These are phyloP conservation scores for Chloromyia formosa DNA, from an alignment of 2,888 invertebrate genomes.

Conservation along the genomic window DNA sequence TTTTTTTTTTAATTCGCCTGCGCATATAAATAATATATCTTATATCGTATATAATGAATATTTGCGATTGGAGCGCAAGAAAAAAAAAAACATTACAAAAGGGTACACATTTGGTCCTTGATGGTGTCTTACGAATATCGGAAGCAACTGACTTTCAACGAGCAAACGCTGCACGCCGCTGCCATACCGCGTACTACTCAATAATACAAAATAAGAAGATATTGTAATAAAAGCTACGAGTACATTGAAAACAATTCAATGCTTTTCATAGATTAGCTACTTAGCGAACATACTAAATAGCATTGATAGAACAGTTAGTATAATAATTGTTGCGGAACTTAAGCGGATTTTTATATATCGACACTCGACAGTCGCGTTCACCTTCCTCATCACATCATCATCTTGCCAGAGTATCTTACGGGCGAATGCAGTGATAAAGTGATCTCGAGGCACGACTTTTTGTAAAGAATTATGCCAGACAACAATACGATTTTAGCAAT, in stretches of 20 bases:
- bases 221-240: neutral
- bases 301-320: constrained; percentile 13
- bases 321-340: constrained; percentile 30
- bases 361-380: neutral
- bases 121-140: neutral
- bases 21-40: neutral
- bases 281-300: neutral
- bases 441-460: constrained; percentile 37
- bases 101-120: constrained; percentile 21
- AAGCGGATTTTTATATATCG: constrained; percentile 15
- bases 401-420: neutral
- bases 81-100: neutral
- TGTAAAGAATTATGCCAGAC: neutral
- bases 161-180: neutral
- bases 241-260: constrained; percentile 34
- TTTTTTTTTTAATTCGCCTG: neutral
- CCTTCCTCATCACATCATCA: constrained; percentile 19
- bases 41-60: neutral
- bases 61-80: neutral
- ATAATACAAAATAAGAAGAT: neutral
- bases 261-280: neutral
- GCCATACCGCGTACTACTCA: neutral
- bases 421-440: constrained; percentile 13
- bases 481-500: constrained; percentile 30
- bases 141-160: constrained; percentile 1